Evolutionary conservation across 1,140 invertebrate species (phyloP).

Genomic region (Sitobion miscanthi): DNA sequence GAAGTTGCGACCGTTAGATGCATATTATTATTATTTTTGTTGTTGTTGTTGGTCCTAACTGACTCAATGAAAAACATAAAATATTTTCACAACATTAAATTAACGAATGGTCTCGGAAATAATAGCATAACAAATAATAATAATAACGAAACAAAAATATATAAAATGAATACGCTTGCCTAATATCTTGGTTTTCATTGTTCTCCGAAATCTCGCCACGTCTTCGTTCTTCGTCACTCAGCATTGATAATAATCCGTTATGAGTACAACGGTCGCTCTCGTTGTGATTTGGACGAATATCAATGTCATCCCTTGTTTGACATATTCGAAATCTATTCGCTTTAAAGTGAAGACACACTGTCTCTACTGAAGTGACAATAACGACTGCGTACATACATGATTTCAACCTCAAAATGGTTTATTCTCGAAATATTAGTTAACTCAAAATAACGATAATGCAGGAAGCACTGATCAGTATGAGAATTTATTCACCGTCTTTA

Average conservation of each 20-base stretch:
- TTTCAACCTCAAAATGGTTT: background rate
- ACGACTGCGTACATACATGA: background rate
- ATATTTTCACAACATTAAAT: constrained; percentile 18
- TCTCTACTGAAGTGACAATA: background rate
- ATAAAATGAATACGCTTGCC: background rate
- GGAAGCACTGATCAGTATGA: background rate
- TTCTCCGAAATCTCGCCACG: background rate
- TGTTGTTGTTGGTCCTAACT: background rate
- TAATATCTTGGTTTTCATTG: background rate
- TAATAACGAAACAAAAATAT: background rate
- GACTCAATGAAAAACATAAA: background rate
- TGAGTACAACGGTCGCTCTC: background rate
- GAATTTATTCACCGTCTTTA: background rate
- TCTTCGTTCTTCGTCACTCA: background rate
- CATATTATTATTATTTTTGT: background rate
- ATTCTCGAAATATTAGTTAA: background rate
- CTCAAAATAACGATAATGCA: background rate
- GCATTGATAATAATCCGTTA: background rate
- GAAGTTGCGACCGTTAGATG: background rate
- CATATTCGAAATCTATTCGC: background rate
- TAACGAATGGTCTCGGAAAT: background rate
- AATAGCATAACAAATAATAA: background rate
- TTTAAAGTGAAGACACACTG: background rate
- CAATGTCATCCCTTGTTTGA: background rate
- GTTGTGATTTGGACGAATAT: background rate